Percentiles rank a stretch among this genome's conserved stretches.
Evolutionary conservation across 2,113 vertebrate species (phyloP).

Genomic region (Rhipidura dahli): DNA sequence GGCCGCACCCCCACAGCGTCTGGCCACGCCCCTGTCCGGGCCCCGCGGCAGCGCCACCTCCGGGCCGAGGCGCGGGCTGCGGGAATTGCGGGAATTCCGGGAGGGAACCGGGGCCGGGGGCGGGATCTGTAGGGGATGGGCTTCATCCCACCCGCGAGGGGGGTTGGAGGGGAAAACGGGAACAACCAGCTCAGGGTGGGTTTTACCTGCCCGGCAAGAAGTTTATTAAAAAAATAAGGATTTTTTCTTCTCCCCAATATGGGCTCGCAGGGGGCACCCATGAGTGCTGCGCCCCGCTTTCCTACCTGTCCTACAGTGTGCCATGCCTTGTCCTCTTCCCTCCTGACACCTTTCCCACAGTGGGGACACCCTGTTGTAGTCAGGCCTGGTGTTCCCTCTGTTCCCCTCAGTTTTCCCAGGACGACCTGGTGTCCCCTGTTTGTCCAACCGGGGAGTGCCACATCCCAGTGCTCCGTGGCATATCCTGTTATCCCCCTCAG

Average conservation of each 20-base stretch:
- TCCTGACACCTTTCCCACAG: background rate
- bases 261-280: background rate
- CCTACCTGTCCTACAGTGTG: background rate
- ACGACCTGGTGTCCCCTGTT: background rate
- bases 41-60: background rate
- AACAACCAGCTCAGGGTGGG: accelerated
- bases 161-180: background rate
- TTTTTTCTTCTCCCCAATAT: accelerated
- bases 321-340: background rate
- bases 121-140: background rate
- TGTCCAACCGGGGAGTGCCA: background rate
- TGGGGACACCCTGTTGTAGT: accelerated
- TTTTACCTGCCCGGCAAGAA: background rate
- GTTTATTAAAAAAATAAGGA: background rate
- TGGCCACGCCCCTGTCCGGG: accelerated
- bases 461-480: background rate
- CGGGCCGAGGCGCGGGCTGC: background rate
- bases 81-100: background rate
- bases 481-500: background rate
- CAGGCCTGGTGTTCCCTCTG: background rate
- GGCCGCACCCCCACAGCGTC: accelerated
- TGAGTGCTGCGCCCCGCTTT: background rate
- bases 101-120: background rate
- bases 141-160: background rate
- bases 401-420: background rate